Evolutionary conservation across 2,888 invertebrate genomes (phyloP).

Genomic region (Temnothorax ravouxi): DNA sequence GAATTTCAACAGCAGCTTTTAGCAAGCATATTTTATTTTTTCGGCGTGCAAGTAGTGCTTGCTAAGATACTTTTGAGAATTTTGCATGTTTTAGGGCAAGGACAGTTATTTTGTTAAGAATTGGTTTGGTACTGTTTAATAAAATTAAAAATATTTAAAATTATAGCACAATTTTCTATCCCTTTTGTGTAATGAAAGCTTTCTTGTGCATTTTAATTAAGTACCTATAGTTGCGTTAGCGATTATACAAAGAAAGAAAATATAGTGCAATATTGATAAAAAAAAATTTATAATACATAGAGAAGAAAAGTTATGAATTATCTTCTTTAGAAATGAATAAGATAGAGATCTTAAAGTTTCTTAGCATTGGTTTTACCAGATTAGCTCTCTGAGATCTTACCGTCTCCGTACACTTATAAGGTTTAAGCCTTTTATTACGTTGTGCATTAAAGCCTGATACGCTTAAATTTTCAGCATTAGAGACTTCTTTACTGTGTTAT

Average conservation of each 20-base stretch:
- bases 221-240: too few relatives aligned
- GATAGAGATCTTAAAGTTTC: slow-evolving; percentile 32
- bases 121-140: background rate
- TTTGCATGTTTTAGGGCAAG: background rate
- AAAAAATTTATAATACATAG: background rate
- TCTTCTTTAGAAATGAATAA: slow-evolving; percentile 15
- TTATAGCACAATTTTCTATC: background rate
- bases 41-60: background rate
- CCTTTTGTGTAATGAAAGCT: background rate
- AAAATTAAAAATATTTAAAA: background rate
- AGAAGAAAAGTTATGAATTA: background rate
- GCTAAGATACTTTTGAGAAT: background rate
- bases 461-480: slow-evolving; percentile 41
- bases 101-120: background rate
- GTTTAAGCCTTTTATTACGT: slow-evolving; percentile 43
- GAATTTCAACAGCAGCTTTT: slow-evolving; percentile 30
- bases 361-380: slow-evolving; percentile 40
- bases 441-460: slow-evolving; percentile 5
- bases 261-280: background rate
- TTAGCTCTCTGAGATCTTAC: slow-evolving; percentile 43
- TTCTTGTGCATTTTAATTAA: background rate
- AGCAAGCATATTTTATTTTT: slow-evolving; percentile 17
- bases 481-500: background rate
- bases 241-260: background rate
- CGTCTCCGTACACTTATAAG: slow-evolving; percentile 6